Evolutionary conservation across 2,797 vertebrate species (phyloP), one percentile per base, ranked within the genome.

Genomic region (Cyprinella venusta): DNA sequence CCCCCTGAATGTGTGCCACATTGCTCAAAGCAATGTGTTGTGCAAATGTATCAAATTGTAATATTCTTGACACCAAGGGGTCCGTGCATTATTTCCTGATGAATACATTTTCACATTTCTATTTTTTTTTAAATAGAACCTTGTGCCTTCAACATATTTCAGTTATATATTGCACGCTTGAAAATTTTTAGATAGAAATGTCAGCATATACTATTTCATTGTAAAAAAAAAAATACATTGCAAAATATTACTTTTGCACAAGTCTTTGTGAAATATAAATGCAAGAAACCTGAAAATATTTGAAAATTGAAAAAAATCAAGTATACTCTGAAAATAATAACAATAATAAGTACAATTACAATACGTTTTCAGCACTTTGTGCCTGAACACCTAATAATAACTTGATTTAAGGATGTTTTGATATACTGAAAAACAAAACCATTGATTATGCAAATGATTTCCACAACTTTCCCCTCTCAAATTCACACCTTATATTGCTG

Each of bases 1-100:
- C 18, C 48, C 56, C 24, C 64, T 67, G 72, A 65, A 50, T 48
- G 36, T 68, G 4, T 79, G 45, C 77, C 64, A 79, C 77, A 68
- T 36, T 79, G 81, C 81, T 72, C 72, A 68, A 12, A 82, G 72
- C 63, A 59, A 48, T 77, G 65, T 77, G 65, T 61, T 83, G 81
- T 77, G 81, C 54, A 36, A 83, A 77, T 36, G 38, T 48, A 77
- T 70, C 65, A 77, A 45, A 76, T 68, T 69, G 50, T 63, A 77
- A 70, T 83, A 83, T 63, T 83, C 40, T 69, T 24, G 6, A 70
- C 42, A 21, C 81, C 70, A 45, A 45, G 40, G 26, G 65, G 36
- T 83, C 52, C n/a, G 8, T 78, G 52, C 40, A 42, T 59, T 61
- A 69, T 70, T 54, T 68, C 33, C 48, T 26, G 61, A 79, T 21